Evolutionary conservation across 2,797 vertebrate genomes (phyloP), one percentile per base, ranked within the genome.

Genomic region (Argyrosomus regius): DNA sequence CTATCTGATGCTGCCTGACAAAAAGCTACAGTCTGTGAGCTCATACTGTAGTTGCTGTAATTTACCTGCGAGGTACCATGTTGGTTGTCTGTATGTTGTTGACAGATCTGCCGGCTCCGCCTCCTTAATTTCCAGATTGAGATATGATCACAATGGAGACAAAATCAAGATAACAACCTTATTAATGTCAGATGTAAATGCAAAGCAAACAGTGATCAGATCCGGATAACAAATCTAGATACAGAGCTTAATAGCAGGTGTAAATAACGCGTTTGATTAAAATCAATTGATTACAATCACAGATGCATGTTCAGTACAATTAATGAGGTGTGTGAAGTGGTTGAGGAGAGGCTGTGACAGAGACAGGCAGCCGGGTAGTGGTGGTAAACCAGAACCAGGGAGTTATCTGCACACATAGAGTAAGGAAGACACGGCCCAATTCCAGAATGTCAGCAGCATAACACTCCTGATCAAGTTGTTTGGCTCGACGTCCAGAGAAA

Each of bases 381-480:
- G 62, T 24, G 60, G 39, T 24, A 46, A 48, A 60, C 20, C 31
- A 39, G 45, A 59, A 52, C 4, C 41, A 53, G 59, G 35, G 5
- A 60, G 45, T 63, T 22, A 39, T 69, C 5, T 7, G 43, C 13
- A 48, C 16, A 43, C 60, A 16, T 14, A 63, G 17, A 70, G 35
- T 17, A 11, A 43, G 31, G 35, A 39, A 75, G 46, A 35, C 45
- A 6, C 26, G 26, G n/a, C 46, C 58, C 26, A 61, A 16, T 48
- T 57, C 53, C 48, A 60, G 26, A 76, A 54, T 73, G 75, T 75
- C 69, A 64, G 20, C 58, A 22, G 54, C 0, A 1, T 20, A 56
- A 61, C 50, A 64, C 49, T 75, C 57, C 59, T 66, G 72, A 86
- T 83, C 31, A 75, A 69, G 72, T 77, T 82, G 82, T 85, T 81